phyloP scores from a whole-genome alignment of 2,888 invertebrate genomes.

The Melikaiella ostensackeni region DNA sequence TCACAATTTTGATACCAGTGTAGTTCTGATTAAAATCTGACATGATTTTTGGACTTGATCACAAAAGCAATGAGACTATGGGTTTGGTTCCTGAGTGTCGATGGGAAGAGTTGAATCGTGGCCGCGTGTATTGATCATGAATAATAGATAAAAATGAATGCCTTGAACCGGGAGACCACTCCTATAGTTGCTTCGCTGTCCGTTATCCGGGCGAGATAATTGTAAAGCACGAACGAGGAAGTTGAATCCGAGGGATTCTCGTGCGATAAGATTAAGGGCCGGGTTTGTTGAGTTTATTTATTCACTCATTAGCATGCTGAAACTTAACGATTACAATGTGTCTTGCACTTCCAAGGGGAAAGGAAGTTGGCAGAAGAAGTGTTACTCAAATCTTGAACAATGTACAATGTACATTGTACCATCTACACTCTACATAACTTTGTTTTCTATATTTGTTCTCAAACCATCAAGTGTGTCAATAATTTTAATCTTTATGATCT shows the following conservation, averaged over 20 bases:
- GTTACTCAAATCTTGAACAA: neutral
- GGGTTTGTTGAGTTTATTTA: conserved; percentile 49
- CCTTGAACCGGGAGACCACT: conserved; percentile 51
- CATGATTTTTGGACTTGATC: neutral
- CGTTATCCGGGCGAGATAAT: conserved; percentile 58
- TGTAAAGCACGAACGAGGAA: conserved; percentile 59
- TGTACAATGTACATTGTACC: neutral
- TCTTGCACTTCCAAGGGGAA: conserved; percentile 17
- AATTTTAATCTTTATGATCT: neutral
- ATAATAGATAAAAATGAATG: conserved; percentile 51
- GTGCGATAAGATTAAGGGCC: conserved; percentile 37
- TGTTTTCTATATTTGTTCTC: conserved; percentile 9
- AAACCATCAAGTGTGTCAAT: neutral
- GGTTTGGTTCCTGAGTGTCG: conserved; percentile 2
- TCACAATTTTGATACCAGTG: neutral
- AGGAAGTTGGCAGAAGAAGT: neutral
- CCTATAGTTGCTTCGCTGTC: conserved; percentile 52
- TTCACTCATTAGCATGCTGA: conserved; percentile 53
- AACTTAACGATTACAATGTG: conserved; percentile 38
- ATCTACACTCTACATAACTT: neutral
- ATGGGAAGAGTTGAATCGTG: conserved; percentile 27
- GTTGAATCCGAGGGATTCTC: conserved; percentile 51
- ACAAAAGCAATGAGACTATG: neutral
- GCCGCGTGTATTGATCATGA: conserved; percentile 34
- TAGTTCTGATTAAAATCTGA: neutral